phyloP scores from a whole-genome alignment of 2,888 invertebrate species.

The Deladenus siricidicola region DNA sequence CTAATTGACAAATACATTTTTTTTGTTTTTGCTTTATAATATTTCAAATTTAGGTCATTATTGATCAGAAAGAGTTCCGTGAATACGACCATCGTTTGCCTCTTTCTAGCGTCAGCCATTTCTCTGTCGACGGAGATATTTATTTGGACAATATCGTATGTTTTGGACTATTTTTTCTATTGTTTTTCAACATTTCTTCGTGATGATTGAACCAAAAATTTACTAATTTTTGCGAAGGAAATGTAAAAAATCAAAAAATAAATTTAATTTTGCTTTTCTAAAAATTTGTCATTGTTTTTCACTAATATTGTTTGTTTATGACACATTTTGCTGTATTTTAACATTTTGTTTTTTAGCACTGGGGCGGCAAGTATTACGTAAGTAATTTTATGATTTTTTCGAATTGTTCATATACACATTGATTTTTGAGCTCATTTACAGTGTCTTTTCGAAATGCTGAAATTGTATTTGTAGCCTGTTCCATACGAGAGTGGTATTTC shows the following conservation, averaged over 20 bases:
- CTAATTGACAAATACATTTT: not conserved
- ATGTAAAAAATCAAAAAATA: not conserved
- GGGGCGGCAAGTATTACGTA: conserved; percentile 52
- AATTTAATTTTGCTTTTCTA: not conserved
- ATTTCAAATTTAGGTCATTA: conserved; percentile 40
- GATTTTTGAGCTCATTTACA: too few species aligned
- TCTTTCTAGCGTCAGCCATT: conserved; percentile 45
- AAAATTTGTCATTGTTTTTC: too few species aligned
- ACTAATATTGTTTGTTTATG: too few species aligned
- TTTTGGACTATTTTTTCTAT: not conserved
- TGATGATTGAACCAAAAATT: not conserved
- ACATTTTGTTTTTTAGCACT: conserved; percentile 27
- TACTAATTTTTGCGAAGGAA: not conserved
- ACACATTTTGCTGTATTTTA: too few species aligned
- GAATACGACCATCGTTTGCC: conserved; percentile 51
- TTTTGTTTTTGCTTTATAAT: too few species aligned
- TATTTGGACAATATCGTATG: conserved; percentile 36
- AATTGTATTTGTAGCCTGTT: conserved; percentile 47
- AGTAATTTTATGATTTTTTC: too few species aligned
- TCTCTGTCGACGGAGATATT: conserved; percentile 50
- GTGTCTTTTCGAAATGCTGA: too few species aligned
- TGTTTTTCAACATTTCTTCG: not conserved
- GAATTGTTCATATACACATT: too few species aligned
- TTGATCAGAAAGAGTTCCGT: conserved; percentile 51
- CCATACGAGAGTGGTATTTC: conserved; percentile 50